Base-by-base conservation (phyloP, 1,140 invertebrate species). In the Trypoxylus dichotomus region DNA sequence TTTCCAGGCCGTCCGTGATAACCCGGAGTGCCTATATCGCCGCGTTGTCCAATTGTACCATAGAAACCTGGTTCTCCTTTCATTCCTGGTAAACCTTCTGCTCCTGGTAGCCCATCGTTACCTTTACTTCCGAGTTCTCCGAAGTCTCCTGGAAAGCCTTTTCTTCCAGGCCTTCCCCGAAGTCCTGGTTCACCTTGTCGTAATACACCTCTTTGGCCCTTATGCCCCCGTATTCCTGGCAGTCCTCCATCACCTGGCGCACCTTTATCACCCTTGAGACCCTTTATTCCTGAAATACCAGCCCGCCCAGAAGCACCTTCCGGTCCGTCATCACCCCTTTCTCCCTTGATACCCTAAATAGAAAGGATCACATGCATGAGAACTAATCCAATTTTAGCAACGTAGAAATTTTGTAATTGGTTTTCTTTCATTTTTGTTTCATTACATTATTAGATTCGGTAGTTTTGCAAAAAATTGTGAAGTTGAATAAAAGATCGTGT, bases 181-280 rank as follows among this genome's bases (percentile, higher is more conserved):
- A 86, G 81, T 75, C 92, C 92, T 10, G 80, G 76, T 13, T 73
- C 78, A 68, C 92, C 92, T 7, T 85, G 82, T 81, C 41, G 24
- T 27, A 82, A 89, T 47, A 89, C 87, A 80, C 92, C 92, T 42
- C 83, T 82, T 76, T 84, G 84, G 60, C 87, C 86, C 79, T 83
- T 82, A 10, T 76, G 60, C 11, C 95, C 95, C 89, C 88, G 0
- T 83, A 79, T 54, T 93, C 93, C 93, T 78, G 87, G 85, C 77
- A 91, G 88, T 76, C 93, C 93, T 81, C 91, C 91, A 75, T 91
- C 90, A 37, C 91, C 91, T 11, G 87, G 87, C 2, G 87, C 85
- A 37, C 92, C 92, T 19, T 84, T 84, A 41, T 89, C 87, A 21
- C 92, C 93, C 41, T 80, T 77, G 24, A 76, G 78, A 76, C 83